These are phyloP conservation scores for Megalopta genalis DNA, from an alignment of 1,140 invertebrate species.

Conservation along the genomic window DNA sequence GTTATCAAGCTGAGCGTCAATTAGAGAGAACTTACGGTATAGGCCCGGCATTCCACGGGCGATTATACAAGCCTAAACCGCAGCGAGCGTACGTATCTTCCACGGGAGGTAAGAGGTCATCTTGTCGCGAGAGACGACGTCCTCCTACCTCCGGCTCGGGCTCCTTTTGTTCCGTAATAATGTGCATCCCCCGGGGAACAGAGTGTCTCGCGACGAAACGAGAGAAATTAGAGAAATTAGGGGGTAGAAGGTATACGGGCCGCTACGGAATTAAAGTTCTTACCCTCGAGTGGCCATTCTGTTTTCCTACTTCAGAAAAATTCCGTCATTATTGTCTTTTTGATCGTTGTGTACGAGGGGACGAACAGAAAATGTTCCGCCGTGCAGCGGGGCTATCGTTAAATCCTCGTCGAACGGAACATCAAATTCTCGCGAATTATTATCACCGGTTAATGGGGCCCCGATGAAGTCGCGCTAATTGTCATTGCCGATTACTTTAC, in stretches of 20 bases:
- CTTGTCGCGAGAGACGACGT: conserved; percentile 3
- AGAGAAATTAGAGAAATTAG: neutral
- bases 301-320: conserved; percentile 3
- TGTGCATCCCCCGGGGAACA: neutral
- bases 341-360: too few relatives aligned
- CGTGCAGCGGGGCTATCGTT: too few relatives aligned
- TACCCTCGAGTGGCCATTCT: neutral
- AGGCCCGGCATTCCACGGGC: too few relatives aligned
- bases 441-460: too few relatives aligned
- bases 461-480: neutral
- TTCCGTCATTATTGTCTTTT: neutral
- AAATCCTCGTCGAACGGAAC: neutral
- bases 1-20: too few relatives aligned
- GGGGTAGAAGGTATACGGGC: neutral
- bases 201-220: neutral
- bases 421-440: neutral
- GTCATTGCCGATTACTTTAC: neutral
- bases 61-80: too few relatives aligned
- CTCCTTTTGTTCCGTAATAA: conserved; percentile 10
- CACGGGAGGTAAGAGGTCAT: conserved; percentile 3
- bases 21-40: too few relatives aligned
- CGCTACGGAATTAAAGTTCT: neutral
- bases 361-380: too few relatives aligned
- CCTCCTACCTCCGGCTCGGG: neutral
- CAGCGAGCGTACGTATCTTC: too few relatives aligned